Evolutionary conservation across 1,140 invertebrate species (phyloP).

Genomic region (Nylanderia fulva): DNA sequence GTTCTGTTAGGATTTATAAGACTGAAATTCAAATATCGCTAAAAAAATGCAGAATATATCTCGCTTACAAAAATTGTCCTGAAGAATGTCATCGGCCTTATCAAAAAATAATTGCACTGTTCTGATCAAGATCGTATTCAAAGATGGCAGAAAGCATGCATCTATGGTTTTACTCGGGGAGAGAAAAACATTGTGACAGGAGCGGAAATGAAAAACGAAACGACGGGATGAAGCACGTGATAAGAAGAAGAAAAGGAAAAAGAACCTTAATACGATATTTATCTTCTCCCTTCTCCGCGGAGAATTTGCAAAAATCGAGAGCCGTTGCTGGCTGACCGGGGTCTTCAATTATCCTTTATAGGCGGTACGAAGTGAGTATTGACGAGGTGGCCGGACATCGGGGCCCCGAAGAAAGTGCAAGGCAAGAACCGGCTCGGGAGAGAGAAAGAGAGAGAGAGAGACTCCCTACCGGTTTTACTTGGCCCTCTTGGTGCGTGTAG

Average conservation of each 20-base stretch:
- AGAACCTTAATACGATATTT: conserved; percentile 53
- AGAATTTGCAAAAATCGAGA: conserved; percentile 66
- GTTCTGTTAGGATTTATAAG: no score
- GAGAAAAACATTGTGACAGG: no score
- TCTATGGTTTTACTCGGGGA: no score
- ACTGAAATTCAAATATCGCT: not conserved
- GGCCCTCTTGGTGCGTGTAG: conserved; percentile 69
- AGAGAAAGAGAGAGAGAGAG: no score
- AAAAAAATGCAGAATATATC: not conserved
- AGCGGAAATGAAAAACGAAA: not conserved
- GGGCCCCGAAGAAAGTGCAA: conserved; percentile 77
- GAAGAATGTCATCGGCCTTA: no score
- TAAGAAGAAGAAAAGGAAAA: not conserved
- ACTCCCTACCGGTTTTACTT: conserved; percentile 83
- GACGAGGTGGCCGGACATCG: conserved; percentile 50
- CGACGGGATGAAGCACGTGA: not conserved
- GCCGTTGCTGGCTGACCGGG: conserved; percentile 61
- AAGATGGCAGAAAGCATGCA: no score
- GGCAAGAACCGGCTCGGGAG: conserved; percentile 82
- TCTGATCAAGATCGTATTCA: no score
- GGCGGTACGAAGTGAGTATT: conserved; percentile 67
- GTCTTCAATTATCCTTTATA: conserved; percentile 77
- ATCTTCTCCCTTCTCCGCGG: conserved; percentile 54
- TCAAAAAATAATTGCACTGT: no score
- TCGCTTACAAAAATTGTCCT: no score